Evolutionary conservation across 2,113 vertebrate genomes (phyloP).

Genomic region (Cryptotis parvus): DNA sequence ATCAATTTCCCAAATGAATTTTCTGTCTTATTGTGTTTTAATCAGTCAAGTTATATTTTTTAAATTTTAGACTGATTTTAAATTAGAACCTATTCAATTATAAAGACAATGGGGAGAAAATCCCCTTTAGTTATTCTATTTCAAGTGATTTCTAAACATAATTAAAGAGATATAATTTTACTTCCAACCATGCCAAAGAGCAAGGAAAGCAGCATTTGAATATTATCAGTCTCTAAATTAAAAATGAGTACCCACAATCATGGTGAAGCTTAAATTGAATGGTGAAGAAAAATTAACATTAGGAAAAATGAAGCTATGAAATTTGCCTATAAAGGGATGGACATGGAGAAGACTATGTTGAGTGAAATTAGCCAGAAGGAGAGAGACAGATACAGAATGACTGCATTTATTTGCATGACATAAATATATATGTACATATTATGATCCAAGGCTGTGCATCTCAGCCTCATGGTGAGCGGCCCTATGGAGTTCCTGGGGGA

Average conservation of each 20-base stretch:
- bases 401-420: too few relatives aligned
- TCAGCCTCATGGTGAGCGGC: too few relatives aligned
- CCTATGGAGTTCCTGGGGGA: too few relatives aligned
- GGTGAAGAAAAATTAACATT: conserved; percentile 2
- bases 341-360: too few relatives aligned
- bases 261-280: background rate
- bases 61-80: background rate
- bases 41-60: background rate
- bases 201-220: background rate
- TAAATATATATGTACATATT: too few relatives aligned
- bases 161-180: conserved; percentile 27
- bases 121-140: conserved; percentile 18
- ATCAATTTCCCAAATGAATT: background rate
- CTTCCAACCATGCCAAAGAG: background rate
- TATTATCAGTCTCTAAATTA: conserved; percentile 8
- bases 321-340: too few relatives aligned
- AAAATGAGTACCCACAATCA: background rate
- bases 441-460: too few relatives aligned
- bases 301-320: too few relatives aligned
- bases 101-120: conserved; percentile 21
- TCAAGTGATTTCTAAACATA: conserved; percentile 48
- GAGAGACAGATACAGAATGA: too few relatives aligned
- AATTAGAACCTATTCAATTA: conserved; percentile 1
- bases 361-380: too few relatives aligned
- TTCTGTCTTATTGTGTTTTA: background rate